Percentiles rank a stretch among this genome's conserved stretches.
phyloP scores from a whole-genome alignment of 2,113 vertebrate species.

The Etheostoma spectabile region DNA sequence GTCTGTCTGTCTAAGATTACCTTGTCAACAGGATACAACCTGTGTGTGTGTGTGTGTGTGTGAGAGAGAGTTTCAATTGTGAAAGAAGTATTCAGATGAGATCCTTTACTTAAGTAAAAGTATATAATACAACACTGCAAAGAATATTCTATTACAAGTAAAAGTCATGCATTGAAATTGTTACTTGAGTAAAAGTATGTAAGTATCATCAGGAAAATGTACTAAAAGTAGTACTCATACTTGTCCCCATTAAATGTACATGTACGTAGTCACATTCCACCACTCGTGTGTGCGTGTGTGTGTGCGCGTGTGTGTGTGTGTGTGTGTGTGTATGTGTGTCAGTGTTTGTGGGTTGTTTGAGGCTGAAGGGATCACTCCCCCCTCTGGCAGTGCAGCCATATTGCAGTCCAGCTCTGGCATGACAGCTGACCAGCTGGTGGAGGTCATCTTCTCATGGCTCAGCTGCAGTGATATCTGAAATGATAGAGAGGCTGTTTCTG shows the following conservation, averaged over 20 bases:
- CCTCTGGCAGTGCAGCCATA: constrained; percentile 55
- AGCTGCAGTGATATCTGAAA: background rate
- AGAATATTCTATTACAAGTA: too few species aligned
- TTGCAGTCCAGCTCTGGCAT: constrained; percentile 44
- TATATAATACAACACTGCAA: too few species aligned
- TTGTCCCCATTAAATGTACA: too few species aligned
- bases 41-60: constrained; percentile 14
- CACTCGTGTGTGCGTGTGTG: constrained; percentile 2
- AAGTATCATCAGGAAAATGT: too few species aligned
- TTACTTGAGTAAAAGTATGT: too few species aligned
- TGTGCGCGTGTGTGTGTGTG: constrained; percentile 9
- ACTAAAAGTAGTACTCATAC: too few species aligned
- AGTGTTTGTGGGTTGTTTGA: background rate
- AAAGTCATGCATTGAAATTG: too few species aligned
- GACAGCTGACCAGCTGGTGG: constrained; percentile 2
- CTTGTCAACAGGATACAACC: constrained; percentile 50
- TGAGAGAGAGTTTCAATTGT: too few species aligned
- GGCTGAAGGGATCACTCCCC: constrained; percentile 57
- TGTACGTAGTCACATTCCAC: too few species aligned
- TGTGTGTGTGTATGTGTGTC: constrained; percentile 6
- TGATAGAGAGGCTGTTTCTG: background rate
- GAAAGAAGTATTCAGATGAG: too few species aligned
- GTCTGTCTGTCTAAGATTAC: constrained; percentile 22
- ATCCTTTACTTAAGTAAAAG: too few species aligned
- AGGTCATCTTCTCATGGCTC: constrained; percentile 68